phyloP scores from a whole-genome alignment of 2,888 invertebrate species.

The Empis livida region DNA sequence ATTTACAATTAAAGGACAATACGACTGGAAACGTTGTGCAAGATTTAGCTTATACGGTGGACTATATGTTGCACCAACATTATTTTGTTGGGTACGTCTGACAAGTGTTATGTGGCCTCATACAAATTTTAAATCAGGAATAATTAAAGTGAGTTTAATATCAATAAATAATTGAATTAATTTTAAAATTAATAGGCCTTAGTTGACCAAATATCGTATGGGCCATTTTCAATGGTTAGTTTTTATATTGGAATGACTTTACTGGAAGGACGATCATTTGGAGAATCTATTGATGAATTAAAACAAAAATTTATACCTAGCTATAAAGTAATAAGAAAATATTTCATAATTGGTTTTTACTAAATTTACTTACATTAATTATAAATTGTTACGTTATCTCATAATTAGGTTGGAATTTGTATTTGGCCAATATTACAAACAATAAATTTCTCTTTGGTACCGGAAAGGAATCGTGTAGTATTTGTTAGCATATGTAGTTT shows the following conservation, averaged over 20 bases:
- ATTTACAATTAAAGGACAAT: constrained; percentile 32
- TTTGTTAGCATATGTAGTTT: constrained; percentile 60
- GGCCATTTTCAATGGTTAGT: constrained; percentile 58
- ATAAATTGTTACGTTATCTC: neutral
- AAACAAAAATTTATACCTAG: constrained; percentile 59
- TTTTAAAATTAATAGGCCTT: constrained; percentile 37
- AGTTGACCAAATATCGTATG: constrained; percentile 62
- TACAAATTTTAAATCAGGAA: constrained; percentile 50
- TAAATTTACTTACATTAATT: neutral
- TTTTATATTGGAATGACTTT: constrained; percentile 66
- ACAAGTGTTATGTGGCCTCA: constrained; percentile 64
- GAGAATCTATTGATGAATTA: constrained; percentile 52
- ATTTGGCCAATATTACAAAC: constrained; percentile 65
- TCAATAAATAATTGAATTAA: neutral
- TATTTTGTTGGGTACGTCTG: constrained; percentile 65
- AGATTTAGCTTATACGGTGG: constrained; percentile 65
- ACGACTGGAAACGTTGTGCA: constrained; percentile 53
- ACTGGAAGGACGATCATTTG: constrained; percentile 50
- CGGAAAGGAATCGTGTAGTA: constrained; percentile 58
- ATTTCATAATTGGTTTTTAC: neutral
- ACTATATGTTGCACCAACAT: constrained; percentile 64
- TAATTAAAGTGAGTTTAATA: constrained; percentile 45
- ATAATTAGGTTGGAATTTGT: constrained; percentile 38
- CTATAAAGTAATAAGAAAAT: constrained; percentile 34
- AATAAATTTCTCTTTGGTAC: constrained; percentile 56